A percentile compares a stretch with the other conserved stretches of the same genome.
Evolutionary conservation across 2,888 invertebrate genomes (phyloP).

Genomic region (Noctua janthina): DNA sequence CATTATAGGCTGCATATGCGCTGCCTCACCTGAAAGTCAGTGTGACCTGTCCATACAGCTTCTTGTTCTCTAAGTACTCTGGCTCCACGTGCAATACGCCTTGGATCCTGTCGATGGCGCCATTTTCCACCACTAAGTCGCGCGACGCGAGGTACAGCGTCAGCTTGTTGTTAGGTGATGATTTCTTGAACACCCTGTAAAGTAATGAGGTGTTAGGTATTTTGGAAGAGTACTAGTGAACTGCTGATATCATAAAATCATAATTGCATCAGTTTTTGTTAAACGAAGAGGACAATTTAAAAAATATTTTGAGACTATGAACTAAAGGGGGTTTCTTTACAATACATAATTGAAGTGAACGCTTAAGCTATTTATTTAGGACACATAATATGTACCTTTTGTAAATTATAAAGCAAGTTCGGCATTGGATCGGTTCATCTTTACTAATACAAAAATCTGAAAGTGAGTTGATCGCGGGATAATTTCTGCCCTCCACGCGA

Average conservation of each 20-base stretch:
- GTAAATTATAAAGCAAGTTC: background rate
- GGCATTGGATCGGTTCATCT: background rate
- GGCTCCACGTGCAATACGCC: slow-evolving; percentile 98
- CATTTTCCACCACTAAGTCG: slow-evolving; percentile 94
- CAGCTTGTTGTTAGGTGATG: slow-evolving; percentile 95
- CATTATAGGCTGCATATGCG: background rate
- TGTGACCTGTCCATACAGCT: slow-evolving; percentile 96
- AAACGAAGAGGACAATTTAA: background rate
- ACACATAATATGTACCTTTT: background rate
- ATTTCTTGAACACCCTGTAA: slow-evolving; percentile 95
- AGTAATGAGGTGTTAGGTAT: background rate
- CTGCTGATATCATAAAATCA: background rate
- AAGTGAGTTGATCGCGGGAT: background rate
- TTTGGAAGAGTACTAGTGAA: background rate
- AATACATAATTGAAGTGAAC: background rate
- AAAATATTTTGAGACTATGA: background rate
- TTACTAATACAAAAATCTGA: background rate
- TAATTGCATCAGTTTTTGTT: background rate
- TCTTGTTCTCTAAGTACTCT: slow-evolving; percentile 93
- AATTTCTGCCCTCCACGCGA: background rate
- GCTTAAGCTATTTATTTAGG: background rate
- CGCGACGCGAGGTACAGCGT: slow-evolving; percentile 95
- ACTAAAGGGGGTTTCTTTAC: background rate
- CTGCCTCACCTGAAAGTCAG: slow-evolving; percentile 95
- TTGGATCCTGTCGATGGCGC: slow-evolving; percentile 94